Percentiles rank a stretch among this genome's conserved stretches.
Conservation (phyloP, 2,113 vertebrate genomes). For the Psilopsiagon aurifrons region DNA sequence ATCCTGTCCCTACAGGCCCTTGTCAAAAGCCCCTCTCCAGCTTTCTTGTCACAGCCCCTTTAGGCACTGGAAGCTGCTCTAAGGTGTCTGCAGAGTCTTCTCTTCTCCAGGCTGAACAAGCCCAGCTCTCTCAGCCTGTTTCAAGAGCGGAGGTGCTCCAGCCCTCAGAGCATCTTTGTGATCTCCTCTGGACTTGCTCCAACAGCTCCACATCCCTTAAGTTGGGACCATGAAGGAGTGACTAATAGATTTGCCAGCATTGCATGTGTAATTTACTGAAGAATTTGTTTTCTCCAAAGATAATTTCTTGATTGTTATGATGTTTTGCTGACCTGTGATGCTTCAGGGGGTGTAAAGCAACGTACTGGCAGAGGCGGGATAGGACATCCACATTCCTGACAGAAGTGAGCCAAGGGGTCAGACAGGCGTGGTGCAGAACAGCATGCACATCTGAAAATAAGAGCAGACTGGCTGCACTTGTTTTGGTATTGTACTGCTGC, state of each 20-base stretch:
- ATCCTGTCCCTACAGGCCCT: neutral
- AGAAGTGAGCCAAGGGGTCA: constrained; percentile 88
- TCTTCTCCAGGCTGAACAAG: neutral
- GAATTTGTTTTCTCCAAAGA: neutral
- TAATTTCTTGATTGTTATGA: neutral
- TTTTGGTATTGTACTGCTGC: neutral
- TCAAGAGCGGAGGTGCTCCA: neutral
- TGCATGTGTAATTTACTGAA: neutral
- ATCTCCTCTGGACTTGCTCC: neutral
- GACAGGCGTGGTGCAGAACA: constrained; percentile 80
- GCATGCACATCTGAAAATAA: constrained; percentile 79
- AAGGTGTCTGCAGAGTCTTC: neutral
- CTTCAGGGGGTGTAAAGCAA: constrained; percentile 77
- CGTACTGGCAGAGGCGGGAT: constrained; percentile 76
- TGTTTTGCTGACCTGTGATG: constrained; percentile 80
- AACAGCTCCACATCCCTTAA: neutral
- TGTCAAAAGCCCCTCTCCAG: neutral
- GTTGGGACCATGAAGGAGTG: neutral
- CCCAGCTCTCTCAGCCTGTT: neutral
- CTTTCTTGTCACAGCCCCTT: neutral
- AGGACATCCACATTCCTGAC: constrained; percentile 84
- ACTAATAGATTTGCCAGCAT: neutral
- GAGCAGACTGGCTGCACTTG: neutral
- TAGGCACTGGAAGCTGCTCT: neutral
- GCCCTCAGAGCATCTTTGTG: neutral